phyloP scores from a whole-genome alignment of 2,797 vertebrate genomes.

The Enteromius radiatus region DNA sequence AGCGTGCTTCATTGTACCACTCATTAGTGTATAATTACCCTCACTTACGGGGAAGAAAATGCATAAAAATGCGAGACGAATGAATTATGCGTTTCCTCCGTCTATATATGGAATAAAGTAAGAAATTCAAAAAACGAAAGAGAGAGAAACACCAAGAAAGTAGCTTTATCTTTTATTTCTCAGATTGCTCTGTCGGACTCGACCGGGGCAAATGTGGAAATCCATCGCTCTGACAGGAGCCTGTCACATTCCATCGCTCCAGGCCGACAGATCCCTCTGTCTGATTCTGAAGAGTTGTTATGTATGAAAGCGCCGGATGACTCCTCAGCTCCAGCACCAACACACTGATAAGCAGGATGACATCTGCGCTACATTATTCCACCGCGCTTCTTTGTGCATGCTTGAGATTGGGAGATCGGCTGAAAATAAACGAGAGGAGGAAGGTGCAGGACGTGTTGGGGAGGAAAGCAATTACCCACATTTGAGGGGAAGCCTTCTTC shows the following conservation, averaged over 20 bases:
- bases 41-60: conserved; percentile 52
- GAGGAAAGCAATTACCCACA: conserved; percentile 60
- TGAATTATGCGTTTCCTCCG: conserved; percentile 45
- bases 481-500: conserved; percentile 62
- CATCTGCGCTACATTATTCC: conserved; percentile 65
- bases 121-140: not conserved
- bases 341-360: conserved; percentile 65
- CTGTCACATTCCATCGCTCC: conserved; percentile 65
- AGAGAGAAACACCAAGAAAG: conserved; percentile 17
- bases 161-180: conserved; percentile 43
- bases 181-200: conserved; percentile 49
- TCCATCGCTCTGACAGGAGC: conserved; percentile 64
- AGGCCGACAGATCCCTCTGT: conserved; percentile 61
- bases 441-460: conserved; percentile 45
- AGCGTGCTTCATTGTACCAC: conserved; percentile 46
- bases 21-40: conserved; percentile 62
- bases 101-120: conserved; percentile 39
- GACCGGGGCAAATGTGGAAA: conserved; percentile 58
- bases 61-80: conserved; percentile 48
- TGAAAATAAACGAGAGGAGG: conserved; percentile 41
- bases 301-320: conserved; percentile 65
- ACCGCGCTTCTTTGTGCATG: conserved; percentile 59
- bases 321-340: conserved; percentile 62
- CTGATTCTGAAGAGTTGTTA: conserved; percentile 68
- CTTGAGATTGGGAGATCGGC: conserved; percentile 47